phyloP scores from a whole-genome alignment of 2,113 vertebrate species.

The Laticauda laticaudata region DNA sequence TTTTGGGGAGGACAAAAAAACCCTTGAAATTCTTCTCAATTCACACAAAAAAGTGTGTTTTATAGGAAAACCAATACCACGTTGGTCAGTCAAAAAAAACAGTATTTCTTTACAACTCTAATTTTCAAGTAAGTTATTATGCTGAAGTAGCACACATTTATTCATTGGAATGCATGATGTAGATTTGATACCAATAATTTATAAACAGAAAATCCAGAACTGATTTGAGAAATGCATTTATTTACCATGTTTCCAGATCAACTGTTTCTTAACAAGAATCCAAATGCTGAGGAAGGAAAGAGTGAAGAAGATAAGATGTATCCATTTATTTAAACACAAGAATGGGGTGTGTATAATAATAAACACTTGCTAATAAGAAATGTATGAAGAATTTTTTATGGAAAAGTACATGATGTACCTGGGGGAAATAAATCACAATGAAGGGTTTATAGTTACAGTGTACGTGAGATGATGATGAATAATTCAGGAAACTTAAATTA shows the following conservation, averaged over 20 bases:
- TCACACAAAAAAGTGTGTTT: not conserved
- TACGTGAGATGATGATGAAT: not conserved
- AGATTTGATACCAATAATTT: not conserved
- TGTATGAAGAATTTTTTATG: not conserved
- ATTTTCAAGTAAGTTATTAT: not conserved
- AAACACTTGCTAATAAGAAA: not conserved
- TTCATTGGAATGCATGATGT: not conserved
- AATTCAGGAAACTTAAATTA: not conserved
- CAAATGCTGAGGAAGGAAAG: not conserved
- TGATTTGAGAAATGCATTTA: not conserved
- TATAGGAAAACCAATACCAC: not conserved
- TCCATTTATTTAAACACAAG: not conserved
- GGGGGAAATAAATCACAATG: not conserved
- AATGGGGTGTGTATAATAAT: not conserved
- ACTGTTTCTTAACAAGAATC: not conserved
- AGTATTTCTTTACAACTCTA: not conserved
- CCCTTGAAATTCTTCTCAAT: not conserved
- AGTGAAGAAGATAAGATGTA: not conserved
- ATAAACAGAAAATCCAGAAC: not conserved
- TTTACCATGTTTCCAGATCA: constrained; percentile 23
- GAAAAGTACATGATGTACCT: not conserved
- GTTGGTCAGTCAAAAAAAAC: not conserved
- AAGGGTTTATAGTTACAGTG: not conserved
- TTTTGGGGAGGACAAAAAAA: not conserved
- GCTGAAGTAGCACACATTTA: not conserved